Evolutionary conservation across 2,888 invertebrate species (phyloP).

Genomic region (Agrotis exclamationis): DNA sequence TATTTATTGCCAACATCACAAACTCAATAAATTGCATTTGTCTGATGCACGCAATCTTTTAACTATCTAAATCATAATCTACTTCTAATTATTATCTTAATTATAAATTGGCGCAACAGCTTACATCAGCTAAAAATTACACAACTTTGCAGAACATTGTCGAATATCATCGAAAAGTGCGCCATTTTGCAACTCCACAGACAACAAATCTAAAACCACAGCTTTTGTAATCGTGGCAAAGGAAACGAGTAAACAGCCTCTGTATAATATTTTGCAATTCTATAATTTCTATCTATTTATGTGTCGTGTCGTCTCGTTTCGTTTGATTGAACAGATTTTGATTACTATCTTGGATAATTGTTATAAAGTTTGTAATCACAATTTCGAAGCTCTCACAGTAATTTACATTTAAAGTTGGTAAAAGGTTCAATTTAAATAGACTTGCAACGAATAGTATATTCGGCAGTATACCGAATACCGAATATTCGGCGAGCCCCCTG

Average conservation of each 20-base stretch:
- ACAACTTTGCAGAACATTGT: conserved; percentile 25
- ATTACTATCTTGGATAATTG: no score
- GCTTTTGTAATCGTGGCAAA: conserved; percentile 38
- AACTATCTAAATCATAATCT: conserved; percentile 2
- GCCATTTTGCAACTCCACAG: conserved; percentile 40
- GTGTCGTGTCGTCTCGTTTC: background rate
- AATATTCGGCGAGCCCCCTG: no score
- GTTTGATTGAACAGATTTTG: background rate
- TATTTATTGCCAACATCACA: no score
- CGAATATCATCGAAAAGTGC: conserved; percentile 23
- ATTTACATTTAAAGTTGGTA: no score
- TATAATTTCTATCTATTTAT: background rate
- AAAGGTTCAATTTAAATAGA: no score
- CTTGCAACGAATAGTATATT: no score
- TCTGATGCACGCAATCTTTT: background rate
- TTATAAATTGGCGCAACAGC: background rate
- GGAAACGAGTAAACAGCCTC: conserved; percentile 39
- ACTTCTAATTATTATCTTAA: conserved; percentile 12
- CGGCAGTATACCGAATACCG: no score
- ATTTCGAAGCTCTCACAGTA: background rate
- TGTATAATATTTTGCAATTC: conserved; percentile 4
- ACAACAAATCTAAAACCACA: conserved; percentile 40
- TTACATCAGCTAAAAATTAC: conserved; percentile 12
- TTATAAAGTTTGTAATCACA: no score
- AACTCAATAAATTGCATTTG: background rate